Base-by-base conservation (phyloP, 2,888 invertebrate genomes). In the Alcis repandata region DNA sequence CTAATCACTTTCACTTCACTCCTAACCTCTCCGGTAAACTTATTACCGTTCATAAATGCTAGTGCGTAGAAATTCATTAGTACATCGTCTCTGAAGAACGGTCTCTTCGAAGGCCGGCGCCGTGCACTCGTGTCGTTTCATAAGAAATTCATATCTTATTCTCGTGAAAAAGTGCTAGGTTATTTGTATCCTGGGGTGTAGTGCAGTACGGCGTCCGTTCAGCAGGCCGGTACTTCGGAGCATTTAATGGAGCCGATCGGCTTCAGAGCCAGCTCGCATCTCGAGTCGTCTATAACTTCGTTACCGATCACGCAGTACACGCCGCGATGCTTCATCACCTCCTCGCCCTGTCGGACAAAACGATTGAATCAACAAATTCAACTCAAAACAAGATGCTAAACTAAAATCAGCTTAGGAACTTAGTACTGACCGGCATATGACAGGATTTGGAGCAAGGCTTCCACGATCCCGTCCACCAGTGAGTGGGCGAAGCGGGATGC, bases 381-480 rank as follows among this genome's bases (percentile, higher is more conserved):
- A 10, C 19, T 20, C 6, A 13, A 45, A 45, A n/a, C n/a, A n/a
- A 40, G 15, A 6, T 36, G 36, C 13, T 1, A 41, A 7, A 13
- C 1, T 17, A 41, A 41, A 43, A 10, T 43, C 11, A 43, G n/a
- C n/a, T 43, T 17, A 19, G 11, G 11, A 43, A 10, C 8, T 48
- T 19, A 9, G 6, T 8, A 56, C 56, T 56, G n/a, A 92, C 92
- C 80, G 92, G 92, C 90, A 89, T 88, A 59, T 86, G 86, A 68
- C 92, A 93, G 7, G 84, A 75, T 61, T 84, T 83, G 38, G 83
- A 78, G 85, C 98, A 98, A 64, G 96, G 95, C 79, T 97, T 96
- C 98, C 98, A 98, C 0, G 96, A 95, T 0, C 97, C 98, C 22
- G 95, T 94, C 97, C 97, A 97, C 98, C 98, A 98, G 82, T 95